Percentiles rank a stretch among this genome's conserved stretches.
Conservation (phyloP, 2,113 vertebrate species). For the Pelusios castaneus region DNA sequence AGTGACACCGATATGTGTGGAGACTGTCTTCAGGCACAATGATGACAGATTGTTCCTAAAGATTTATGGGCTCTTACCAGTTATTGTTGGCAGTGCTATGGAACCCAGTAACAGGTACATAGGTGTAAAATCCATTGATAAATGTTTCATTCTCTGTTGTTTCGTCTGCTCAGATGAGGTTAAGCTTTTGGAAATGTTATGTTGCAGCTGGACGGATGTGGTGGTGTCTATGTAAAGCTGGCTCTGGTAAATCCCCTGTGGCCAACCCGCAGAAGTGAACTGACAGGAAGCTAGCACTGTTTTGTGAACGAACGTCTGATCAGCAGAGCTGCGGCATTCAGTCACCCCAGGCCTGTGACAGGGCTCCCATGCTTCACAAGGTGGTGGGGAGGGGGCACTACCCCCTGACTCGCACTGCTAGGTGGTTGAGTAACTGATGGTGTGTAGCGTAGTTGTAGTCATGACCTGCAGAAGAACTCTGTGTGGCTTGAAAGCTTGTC, state of each 20-base stretch:
- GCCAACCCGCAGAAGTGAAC: background rate
- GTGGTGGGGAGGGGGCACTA: background rate
- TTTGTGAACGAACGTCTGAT: background rate
- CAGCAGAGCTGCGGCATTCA: rapidly evolving
- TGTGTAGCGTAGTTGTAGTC: background rate
- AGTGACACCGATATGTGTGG: background rate
- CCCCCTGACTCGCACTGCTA: background rate
- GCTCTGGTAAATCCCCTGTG: background rate
- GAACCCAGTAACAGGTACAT: background rate
- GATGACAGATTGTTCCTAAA: background rate
- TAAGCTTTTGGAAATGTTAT: background rate
- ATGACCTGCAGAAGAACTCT: background rate
- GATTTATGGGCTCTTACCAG: background rate
- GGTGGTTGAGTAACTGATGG: too few species aligned
- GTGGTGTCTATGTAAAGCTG: background rate
- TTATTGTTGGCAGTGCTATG: background rate
- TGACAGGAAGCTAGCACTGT: background rate
- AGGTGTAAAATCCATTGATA: constrained; percentile 1
- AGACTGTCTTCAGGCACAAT: background rate
- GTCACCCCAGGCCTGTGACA: background rate
- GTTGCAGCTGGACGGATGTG: background rate
- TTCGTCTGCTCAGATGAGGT: background rate
- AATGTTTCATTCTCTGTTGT: background rate
- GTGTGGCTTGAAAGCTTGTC: background rate
- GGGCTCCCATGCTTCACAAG: background rate